Base-by-base conservation (phyloP, 2,113 vertebrate species). In the Choloepus hoffmanni region DNA sequence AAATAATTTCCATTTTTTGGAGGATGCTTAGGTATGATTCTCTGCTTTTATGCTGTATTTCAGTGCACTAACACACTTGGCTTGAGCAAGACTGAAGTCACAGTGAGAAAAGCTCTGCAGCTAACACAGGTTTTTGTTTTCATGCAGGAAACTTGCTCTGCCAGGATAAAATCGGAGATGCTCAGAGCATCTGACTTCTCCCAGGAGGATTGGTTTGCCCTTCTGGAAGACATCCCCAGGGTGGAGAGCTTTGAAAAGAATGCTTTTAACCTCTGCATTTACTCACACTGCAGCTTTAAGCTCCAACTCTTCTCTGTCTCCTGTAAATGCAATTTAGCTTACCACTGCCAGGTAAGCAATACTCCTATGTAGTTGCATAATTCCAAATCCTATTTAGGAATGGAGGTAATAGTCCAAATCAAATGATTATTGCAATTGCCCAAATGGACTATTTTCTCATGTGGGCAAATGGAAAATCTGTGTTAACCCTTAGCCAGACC, bases 211-310 rank as follows among this genome's bases (percentile, higher is more conserved):
- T 26, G 36, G 16, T 53, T 96, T 40, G 65, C 11, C 48, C 21
- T 84, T 53, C 2, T 8, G 0, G 5, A 72, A 67, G 76, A 73
- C 21, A 36, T 70, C 48, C 43, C 45, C 14, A 2, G 30, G 16
- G 72, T 28, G 24, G 14, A 92, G n/a, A 1, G 2, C 3, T 58
- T 85, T 36, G 16, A 45, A 90, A 92, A 76, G 36, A 36, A 16
- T 72, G 7, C 1, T 67, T 91, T 95, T 58, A 84, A 70, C 23
- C 5, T 96, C 53, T 65, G 19, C 23, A 90, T 92, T 84, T 84
- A 70, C 24, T 90, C 58, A 76, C 12, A 55, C 8, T 81, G 28
- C 19, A 74, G 11, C 21, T 94, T 67, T 48, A 70, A 89, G 23
- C 60, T 86, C 33, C 9, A 74, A 36, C 24, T 86, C 63, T 50